These are phyloP conservation scores for Nothocercus julius DNA, from an alignment of 2,113 vertebrate genomes.

Conservation along the genomic window DNA sequence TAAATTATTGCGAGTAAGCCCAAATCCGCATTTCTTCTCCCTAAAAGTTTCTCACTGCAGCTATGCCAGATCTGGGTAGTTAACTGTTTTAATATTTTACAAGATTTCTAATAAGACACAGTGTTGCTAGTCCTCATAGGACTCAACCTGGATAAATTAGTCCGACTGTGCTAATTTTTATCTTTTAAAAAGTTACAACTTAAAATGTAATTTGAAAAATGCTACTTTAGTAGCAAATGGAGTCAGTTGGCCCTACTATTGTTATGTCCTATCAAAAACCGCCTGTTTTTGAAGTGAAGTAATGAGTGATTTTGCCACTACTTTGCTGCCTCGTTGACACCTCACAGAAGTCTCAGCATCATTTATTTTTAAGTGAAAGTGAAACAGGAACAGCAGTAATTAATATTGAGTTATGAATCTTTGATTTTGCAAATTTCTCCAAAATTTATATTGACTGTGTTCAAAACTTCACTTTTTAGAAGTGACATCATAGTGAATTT, in stretches of 20 bases:
- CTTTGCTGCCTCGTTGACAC: not conserved
- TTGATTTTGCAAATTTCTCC: not conserved
- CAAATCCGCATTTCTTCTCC: not conserved
- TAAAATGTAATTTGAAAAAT: not conserved
- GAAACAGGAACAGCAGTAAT: not conserved
- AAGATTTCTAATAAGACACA: not conserved
- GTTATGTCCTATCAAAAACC: not conserved
- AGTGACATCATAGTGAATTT: not conserved
- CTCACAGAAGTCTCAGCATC: not conserved
- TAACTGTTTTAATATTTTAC: not conserved
- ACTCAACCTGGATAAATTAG: not conserved
- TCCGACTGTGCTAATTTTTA: not conserved
- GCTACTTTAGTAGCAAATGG: not conserved
- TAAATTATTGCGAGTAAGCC: not conserved
- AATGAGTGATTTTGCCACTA: not conserved
- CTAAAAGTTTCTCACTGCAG: not conserved
- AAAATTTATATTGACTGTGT: not conserved
- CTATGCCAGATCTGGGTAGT: fast-evolving
- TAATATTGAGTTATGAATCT: not conserved
- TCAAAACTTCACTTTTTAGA: not conserved
- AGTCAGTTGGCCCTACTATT: not conserved
- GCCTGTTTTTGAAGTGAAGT: not conserved
- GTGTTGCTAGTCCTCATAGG: not conserved
- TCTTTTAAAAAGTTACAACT: not conserved
- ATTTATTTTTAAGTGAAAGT: slow-evolving; percentile 7